Percentiles rank a stretch among this genome's conserved stretches.
Evolutionary conservation across 2,113 vertebrate species (phyloP).

Genomic region (Bambusicola thoracicus): DNA sequence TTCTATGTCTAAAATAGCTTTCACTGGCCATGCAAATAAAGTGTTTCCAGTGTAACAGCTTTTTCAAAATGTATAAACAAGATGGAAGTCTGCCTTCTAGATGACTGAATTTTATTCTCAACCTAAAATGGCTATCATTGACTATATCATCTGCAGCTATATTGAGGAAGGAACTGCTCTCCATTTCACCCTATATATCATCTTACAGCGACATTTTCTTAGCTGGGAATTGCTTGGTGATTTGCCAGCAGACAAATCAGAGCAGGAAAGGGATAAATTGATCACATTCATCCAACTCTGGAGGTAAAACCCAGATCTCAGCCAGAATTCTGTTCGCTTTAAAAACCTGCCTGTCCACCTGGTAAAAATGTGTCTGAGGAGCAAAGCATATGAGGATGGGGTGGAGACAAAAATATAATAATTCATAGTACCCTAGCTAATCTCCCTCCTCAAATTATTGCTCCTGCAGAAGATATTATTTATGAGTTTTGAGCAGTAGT

Average conservation of each 20-base stretch:
- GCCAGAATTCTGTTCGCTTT: not conserved
- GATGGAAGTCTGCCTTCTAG: slow-evolving; percentile 23
- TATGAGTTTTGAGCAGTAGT: slow-evolving; percentile 37
- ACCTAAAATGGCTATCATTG: slow-evolving; percentile 30
- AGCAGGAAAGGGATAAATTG: slow-evolving; percentile 56
- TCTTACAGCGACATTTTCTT: slow-evolving; percentile 19
- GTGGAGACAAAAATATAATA: slow-evolving; percentile 30
- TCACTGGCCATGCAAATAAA: not conserved
- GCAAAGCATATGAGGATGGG: slow-evolving; percentile 4
- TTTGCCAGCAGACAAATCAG: slow-evolving; percentile 62
- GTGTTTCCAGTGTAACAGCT: not conserved
- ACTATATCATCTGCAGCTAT: slow-evolving; percentile 36
- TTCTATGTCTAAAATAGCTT: not conserved
- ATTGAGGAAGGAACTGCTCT: slow-evolving; percentile 49
- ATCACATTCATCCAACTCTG: slow-evolving; percentile 55
- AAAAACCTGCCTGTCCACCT: slow-evolving; percentile 43
- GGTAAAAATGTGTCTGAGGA: slow-evolving; percentile 33
- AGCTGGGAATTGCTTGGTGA: slow-evolving; percentile 66
- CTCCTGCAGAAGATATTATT: slow-evolving; percentile 14
- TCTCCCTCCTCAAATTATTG: slow-evolving; percentile 28
- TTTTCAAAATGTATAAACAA: not conserved
- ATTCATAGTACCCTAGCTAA: slow-evolving; percentile 22
- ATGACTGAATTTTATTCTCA: slow-evolving; percentile 27
- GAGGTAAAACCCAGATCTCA: not conserved
- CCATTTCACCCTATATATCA: slow-evolving; percentile 33